Base-by-base conservation (phyloP, 2,888 invertebrate species). In the Fragum fragum region DNA sequence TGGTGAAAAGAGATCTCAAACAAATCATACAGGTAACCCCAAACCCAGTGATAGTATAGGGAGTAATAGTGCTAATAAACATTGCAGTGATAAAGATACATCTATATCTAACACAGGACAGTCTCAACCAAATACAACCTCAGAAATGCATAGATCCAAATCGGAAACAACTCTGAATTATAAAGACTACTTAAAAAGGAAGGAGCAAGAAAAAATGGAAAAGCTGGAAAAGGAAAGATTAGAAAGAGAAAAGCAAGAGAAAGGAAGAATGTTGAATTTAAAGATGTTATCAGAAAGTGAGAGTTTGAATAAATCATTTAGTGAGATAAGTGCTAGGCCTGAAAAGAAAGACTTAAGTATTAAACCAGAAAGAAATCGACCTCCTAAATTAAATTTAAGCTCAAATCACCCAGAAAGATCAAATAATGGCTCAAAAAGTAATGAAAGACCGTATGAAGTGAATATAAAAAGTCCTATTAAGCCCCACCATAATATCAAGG, bases 381-480 rank as follows among this genome's bases (percentile, higher is more conserved):
- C 84, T 39, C 84, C 84, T 59, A 84, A 84, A 55, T 79, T 84
- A 53, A 76, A 84, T 42, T 68, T 84, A n/a, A 84, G 81, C 81
- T 70, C 79, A 39, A 75, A 75, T 23, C 21, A 74, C 14, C 77
- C 53, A 21, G 29, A 29, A 52, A 47, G 47, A 18, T 36, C 52
- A 53, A 53, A 42, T 18, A 9, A 26, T 29, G 28, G 29, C 23
- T 55, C 68, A 18, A 76, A 72, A 16, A 57, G 70, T 14, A 63
- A 63, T 69, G 84, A 81, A 53, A 59, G 84, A 55, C 84, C 80
- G 5, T 81, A 84, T 57, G 72, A 80, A 55, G 81, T 84, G 18
- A 81, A 81, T 69, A 84, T 84, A 16, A 84, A 84, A 73, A 84
- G 84, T 73, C 84, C 84, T 36, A 78, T 84, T 26, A 84, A 84